Base-by-base conservation (phyloP, 2,797 vertebrate species). In the Lepus townsendii region DNA sequence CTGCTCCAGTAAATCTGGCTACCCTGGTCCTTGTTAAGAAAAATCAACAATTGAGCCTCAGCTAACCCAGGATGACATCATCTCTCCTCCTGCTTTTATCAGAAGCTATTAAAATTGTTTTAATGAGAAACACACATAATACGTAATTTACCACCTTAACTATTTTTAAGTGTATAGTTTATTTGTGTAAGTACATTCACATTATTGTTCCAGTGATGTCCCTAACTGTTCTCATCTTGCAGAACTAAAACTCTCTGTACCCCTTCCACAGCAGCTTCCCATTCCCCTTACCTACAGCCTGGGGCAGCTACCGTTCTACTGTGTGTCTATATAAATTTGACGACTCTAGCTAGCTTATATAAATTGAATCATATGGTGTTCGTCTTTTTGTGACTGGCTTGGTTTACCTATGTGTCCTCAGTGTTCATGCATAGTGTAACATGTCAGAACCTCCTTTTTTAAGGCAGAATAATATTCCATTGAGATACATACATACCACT, bases 21-120 rank as follows among this genome's bases (percentile, higher is more conserved):
- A 87, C n/a, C 50, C 47, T 52, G n/a, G 69, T 32, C 26, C 69
- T 73, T 77, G 20, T 84, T 96, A 84, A 88, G 84, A 79, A 92
- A 88, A 87, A 69, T 24, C 38, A 83, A 57, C 57, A 32, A 65
- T 57, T 63, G 11, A 77, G n/a, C 24, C 60, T 83, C 12, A 75
- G 0, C 54, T 35, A 89, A 19, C 35, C 57, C 50, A 91, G 12
- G 65, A 57, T 77, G 79, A 89, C 30, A 66, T 73, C 11, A 54
- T 50, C 32, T 78, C 92, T 62, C 62, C 71, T 83, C 35, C 60
- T 87, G 73, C 22, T 83, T 62, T 94, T 22, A 79, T 91, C 27
- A 71, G 65, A 8, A 83, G 42, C 65, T 54, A 42, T 85, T 50
- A 32, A 17, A 54, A 63, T 57, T 87, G 52, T 71, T 7, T 4